A percentile compares a stretch with the other conserved stretches of the same genome.
Evolutionary conservation across 1,140 invertebrate genomes (phyloP).

Genomic region (Anastatus disparis): DNA sequence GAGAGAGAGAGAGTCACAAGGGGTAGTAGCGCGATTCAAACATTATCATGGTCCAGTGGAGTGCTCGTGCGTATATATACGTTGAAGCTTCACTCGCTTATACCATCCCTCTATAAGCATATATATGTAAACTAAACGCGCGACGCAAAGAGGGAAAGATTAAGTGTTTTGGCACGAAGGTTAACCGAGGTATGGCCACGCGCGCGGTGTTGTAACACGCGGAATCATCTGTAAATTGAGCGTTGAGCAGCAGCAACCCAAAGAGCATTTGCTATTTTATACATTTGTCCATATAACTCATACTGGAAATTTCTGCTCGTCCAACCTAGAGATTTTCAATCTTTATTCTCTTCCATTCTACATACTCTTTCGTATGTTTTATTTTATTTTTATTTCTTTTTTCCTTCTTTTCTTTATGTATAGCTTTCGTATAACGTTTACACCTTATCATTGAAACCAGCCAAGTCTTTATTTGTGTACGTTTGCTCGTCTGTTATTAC

Average conservation of each 20-base stretch:
- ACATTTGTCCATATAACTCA: too few species aligned
- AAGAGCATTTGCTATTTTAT: too few species aligned
- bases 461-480: not conserved
- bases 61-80: not conserved
- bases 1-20: too few species aligned
- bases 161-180: constrained; percentile 66
- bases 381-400: too few species aligned
- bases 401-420: not conserved
- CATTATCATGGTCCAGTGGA: too few species aligned
- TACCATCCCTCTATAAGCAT: too few species aligned
- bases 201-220: constrained; percentile 68
- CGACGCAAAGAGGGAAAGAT: constrained; percentile 69
- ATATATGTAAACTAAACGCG: not conserved
- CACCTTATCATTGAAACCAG: constrained; percentile 42
- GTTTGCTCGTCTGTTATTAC: too few species aligned
- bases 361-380: not conserved
- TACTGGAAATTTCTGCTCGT: constrained; percentile 45
- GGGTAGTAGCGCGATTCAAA: constrained; percentile 44
- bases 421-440: constrained; percentile 38
- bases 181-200: constrained; percentile 64
- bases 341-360: not conserved
- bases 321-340: constrained; percentile 41
- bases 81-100: too few species aligned
- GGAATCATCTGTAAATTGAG: constrained; percentile 72
- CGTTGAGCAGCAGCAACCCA: constrained; percentile 62